Conservation (phyloP, 1,140 invertebrate species). For the Leptinotarsa undecemlineata region DNA sequence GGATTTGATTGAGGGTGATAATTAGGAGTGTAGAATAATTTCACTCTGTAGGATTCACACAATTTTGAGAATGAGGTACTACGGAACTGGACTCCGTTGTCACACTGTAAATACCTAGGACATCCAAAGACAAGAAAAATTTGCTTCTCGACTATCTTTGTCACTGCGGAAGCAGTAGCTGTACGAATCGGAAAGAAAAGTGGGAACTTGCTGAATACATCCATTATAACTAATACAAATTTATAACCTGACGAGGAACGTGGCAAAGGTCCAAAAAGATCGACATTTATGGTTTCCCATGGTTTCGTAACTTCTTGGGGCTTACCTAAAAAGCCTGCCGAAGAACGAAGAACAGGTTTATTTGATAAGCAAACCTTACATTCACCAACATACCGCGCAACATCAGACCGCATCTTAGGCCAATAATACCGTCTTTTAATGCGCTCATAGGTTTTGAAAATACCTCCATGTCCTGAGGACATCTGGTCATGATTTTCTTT, state of each 20-base stretch:
- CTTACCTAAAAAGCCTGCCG: conserved; percentile 12
- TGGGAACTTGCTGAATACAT: conserved; percentile 8
- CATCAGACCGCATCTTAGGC: conserved; percentile 22
- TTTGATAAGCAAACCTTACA: conserved; percentile 11
- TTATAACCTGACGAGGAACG: conserved; percentile 8
- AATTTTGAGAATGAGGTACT: conserved; percentile 30
- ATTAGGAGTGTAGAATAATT: conserved; percentile 11
- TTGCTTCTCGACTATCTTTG: neutral
- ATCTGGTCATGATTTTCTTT: conserved; percentile 31
- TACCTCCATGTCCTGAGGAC: conserved; percentile 35
- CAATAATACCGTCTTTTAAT: conserved; percentile 15
- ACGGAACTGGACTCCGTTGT: conserved; percentile 25
- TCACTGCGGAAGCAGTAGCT: neutral
- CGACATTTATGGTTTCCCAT: conserved; percentile 17
- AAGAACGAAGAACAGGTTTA: neutral
- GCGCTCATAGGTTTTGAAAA: conserved; percentile 38
- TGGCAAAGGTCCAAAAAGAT: conserved; percentile 23
- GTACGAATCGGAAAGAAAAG: neutral
- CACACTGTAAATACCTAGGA: neutral
- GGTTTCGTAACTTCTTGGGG: conserved; percentile 1
- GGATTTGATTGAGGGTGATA: conserved; percentile 29
- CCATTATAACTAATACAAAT: conserved; percentile 14
- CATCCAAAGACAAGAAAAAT: conserved; percentile 24
- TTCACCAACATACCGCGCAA: conserved; percentile 5
- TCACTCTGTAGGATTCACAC: conserved; percentile 20